Conservation (phyloP, 2,113 vertebrate genomes). For the Mus musculus region GRCm39 chr12:7073001-7073500, state of each 20-base stretch:
- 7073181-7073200: not conserved
- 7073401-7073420: not conserved
- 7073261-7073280: conserved; percentile 18
- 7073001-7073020: not conserved
- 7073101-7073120: not conserved
- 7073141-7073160: not conserved
- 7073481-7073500: not conserved
- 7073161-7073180: not conserved
- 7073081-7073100: not conserved
- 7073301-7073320: not conserved
- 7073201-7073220: not conserved
- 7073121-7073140: not conserved
- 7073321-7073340: not conserved
- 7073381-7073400: conserved; percentile 16
- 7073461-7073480: not conserved
- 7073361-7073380: not conserved
- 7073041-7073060: not conserved
- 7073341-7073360: not conserved
- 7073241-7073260: conserved; percentile 23
- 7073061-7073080: not conserved
- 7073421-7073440: not conserved
- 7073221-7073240: conserved; percentile 4
- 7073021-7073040: not conserved
- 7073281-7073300: conserved; percentile 33
- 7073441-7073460: not conserved